Percentiles rank a stretch among this genome's conserved stretches.
Evolutionary conservation across 2,113 vertebrate genomes (phyloP).

Genomic region (Hyaena hyaena): DNA sequence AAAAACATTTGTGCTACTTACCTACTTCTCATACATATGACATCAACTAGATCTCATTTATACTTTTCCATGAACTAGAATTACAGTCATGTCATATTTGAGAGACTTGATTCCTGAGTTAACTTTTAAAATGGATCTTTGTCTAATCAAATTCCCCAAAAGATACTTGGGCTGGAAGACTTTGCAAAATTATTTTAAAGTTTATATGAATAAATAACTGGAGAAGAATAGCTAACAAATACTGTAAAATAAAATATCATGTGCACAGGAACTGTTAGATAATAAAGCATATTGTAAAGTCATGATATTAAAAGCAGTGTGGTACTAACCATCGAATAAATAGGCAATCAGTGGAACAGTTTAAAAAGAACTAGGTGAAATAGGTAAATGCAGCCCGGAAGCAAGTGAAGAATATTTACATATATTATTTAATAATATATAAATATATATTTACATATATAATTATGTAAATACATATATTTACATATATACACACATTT

Average conservation of each 20-base stretch:
- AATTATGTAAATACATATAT: no score
- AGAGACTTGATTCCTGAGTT: conserved; percentile 1
- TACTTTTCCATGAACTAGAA: not conserved
- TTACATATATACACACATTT: not conserved
- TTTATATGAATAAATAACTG: conserved; percentile 10
- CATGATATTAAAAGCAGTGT: not conserved
- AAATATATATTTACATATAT: no score
- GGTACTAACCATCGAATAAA: not conserved
- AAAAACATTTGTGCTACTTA: not conserved
- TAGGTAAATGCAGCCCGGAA: not conserved
- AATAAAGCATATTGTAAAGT: conserved; percentile 15
- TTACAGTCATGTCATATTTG: not conserved
- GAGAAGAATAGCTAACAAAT: not conserved
- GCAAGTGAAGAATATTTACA: not conserved
- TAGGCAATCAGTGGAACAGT: not conserved
- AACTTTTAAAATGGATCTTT: not conserved
- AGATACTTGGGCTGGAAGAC: not conserved
- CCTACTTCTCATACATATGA: not conserved
- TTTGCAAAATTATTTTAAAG: not conserved
- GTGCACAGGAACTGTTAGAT: not conserved
- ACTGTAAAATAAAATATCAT: not conserved
- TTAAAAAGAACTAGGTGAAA: not conserved
- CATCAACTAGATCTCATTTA: not conserved
- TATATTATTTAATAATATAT: no score
- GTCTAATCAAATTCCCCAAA: not conserved